Conservation (phyloP, 2,113 vertebrate species). For the Orthonyx spaldingii region DNA sequence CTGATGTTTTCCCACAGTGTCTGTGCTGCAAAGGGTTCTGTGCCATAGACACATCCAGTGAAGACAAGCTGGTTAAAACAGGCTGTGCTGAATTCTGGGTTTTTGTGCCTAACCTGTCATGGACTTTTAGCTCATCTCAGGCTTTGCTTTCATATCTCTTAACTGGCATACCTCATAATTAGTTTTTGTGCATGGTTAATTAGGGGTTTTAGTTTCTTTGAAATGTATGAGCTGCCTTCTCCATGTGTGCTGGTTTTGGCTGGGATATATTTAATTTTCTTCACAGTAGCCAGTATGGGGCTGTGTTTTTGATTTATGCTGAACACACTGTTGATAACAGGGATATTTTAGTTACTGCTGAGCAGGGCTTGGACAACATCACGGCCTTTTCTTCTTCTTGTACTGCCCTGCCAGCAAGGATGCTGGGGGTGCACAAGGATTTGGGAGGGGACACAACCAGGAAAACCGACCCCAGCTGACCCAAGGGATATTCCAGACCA, state of each 20-base stretch:
- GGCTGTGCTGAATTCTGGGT: background rate
- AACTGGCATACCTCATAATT: background rate
- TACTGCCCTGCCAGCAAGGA: background rate
- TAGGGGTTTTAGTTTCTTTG: background rate
- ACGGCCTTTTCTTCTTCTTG: background rate
- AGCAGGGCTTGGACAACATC: background rate
- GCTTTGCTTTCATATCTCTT: accelerated
- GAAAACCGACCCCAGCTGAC: background rate
- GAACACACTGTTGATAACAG: background rate
- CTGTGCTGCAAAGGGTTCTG: background rate
- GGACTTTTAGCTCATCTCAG: background rate
- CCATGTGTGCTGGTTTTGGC: background rate
- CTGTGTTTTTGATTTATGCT: background rate
- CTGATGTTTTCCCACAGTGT: background rate
- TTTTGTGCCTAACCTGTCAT: background rate
- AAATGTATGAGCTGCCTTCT: background rate
- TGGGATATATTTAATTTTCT: background rate
- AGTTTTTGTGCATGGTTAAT: background rate
- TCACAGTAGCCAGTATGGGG: background rate
- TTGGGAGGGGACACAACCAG: background rate
- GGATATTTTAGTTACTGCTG: background rate
- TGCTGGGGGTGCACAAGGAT: background rate
- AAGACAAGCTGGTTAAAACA: background rate
- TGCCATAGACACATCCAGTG: accelerated
- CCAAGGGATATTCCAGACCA: background rate